Evolutionary conservation across 92 coral and sea anemone genomes (phyloP).

Genomic region (Parazoanthus darwini): DNA sequence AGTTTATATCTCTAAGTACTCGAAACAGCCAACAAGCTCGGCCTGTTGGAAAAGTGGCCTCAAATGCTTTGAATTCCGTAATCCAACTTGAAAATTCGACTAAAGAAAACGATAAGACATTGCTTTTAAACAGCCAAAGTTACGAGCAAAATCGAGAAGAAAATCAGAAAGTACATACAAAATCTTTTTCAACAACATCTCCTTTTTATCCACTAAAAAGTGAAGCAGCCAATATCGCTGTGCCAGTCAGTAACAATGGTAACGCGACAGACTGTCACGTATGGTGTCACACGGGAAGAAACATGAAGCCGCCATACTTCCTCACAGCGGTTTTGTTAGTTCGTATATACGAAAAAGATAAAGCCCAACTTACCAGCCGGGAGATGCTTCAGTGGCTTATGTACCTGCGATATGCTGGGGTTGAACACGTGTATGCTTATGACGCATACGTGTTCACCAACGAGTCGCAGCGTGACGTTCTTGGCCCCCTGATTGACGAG

Average conservation of each 20-base stretch:
- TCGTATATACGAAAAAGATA: slow-evolving; percentile 40
- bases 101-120: neutral
- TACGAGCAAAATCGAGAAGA: neutral
- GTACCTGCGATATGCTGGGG: slow-evolving; percentile 59
- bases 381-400: slow-evolving; percentile 56
- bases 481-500: slow-evolving; percentile 26
- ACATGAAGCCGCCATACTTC: slow-evolving; percentile 50
- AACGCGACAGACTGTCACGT: slow-evolving; percentile 22
- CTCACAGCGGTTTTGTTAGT: slow-evolving; percentile 56
- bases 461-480: slow-evolving; percentile 52
- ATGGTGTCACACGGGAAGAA: slow-evolving; percentile 23
- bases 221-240: too few species aligned
- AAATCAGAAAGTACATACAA: neutral
- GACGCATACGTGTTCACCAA: slow-evolving; percentile 45
- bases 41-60: neutral
- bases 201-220: too few species aligned
- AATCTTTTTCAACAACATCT: neutral
- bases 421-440: slow-evolving; percentile 48
- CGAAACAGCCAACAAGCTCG: neutral
- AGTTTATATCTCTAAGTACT: neutral
- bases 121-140: neutral
- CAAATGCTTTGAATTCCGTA: neutral
- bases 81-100: neutral
- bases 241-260: neutral
- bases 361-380: slow-evolving; percentile 43